Base-by-base conservation (phyloP, 37 sponge, comb jelly and placozoan species). In the Theonella swinhoei region DNA sequence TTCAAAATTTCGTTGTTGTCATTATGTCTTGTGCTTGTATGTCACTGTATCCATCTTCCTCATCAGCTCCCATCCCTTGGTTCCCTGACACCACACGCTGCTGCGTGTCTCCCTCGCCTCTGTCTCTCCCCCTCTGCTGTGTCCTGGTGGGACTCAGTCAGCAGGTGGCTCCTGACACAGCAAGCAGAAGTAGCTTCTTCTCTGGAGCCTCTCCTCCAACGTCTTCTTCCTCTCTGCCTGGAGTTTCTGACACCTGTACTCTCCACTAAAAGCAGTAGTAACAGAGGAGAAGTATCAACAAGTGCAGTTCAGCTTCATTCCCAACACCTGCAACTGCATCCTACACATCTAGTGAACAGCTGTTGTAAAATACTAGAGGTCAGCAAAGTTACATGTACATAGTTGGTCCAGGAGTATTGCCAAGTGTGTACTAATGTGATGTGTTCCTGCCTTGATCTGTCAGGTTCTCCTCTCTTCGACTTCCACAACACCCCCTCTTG, bases 291-390 rank as follows among this genome's bases (percentile, higher is more conserved):
- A 74, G 28, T 34, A 58, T 25, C 22, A 29, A 42, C 47, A 73
- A 71, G 42, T 74, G 23, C 37, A 3, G 28, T 68, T 39, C 58
- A 40, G 31, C 22, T 75, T 0, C 68, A 74, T 64, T 30, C 68
- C 0, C 87, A 87, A 35, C 60, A 80, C 54, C 59, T 75, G 75
- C 62, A 33, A 61, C 61, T 75, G 30, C 72, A 73, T 36, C 32
- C 26, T 5, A 32, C 80, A 0, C 87, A 87, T 38, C 58, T 87
- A 8, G 62, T 74, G 22, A 62, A 74, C 28, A 42, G 66, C 17
- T 66, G 67, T 68, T 80, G 81, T 42, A 39, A n/a, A 11, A 80
- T 87, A 42, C 39, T 87, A 19, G 58, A 87, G 81, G 87, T 87
- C 36, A 33, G 82, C 9, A 32, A n/a, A 40, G n/a, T n/a, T n/a